Evolutionary conservation across 2,888 invertebrate species (phyloP).

Genomic region (Coelogynopora nodosa): DNA sequence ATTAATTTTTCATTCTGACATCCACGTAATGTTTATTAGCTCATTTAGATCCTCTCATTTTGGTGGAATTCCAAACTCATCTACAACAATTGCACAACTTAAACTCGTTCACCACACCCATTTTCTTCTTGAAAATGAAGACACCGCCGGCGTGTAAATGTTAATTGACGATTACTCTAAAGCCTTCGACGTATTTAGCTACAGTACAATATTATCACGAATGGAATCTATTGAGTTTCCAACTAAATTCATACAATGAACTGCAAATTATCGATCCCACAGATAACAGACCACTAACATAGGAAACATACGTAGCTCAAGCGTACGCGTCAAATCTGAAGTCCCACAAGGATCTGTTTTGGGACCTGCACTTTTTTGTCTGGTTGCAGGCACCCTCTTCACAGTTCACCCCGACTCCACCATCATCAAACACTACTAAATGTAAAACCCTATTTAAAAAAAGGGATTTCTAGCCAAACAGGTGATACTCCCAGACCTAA

Average conservation of each 20-base stretch:
- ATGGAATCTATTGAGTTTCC: background rate
- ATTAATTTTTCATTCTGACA: background rate
- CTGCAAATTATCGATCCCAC: background rate
- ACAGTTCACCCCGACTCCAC: background rate
- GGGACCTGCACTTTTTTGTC: background rate
- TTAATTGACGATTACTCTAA: conserved; percentile 19
- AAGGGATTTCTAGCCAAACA: background rate
- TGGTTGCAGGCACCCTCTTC: background rate
- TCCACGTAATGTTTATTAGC: background rate
- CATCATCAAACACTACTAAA: background rate
- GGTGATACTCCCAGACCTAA: background rate
- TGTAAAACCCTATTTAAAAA: background rate
- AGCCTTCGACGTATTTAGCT: conserved; percentile 1
- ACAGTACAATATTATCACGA: background rate
- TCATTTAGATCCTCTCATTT: background rate
- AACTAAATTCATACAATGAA: conserved; percentile 2
- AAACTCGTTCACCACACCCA: background rate
- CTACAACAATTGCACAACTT: conserved; percentile 1
- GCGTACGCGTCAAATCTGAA: background rate
- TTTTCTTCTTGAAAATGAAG: background rate
- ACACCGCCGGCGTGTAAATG: conserved; percentile 1
- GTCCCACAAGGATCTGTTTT: conserved; percentile 33
- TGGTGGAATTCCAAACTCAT: conserved; percentile 12
- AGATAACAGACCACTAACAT: background rate
- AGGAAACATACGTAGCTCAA: background rate